Conservation (phyloP, 2,113 vertebrate genomes). For the Pleuronectes platessa region DNA sequence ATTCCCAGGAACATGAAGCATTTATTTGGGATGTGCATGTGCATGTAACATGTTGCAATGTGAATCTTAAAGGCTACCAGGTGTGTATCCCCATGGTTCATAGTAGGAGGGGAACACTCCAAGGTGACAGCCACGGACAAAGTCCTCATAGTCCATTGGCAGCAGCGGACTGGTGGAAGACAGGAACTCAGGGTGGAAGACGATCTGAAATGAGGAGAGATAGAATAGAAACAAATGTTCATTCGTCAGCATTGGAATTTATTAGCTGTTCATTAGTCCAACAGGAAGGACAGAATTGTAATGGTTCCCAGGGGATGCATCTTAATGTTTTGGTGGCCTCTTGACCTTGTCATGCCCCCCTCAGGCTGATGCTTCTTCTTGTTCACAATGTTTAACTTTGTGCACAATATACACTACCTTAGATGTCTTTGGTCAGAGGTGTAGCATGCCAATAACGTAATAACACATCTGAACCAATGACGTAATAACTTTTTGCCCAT, state of each 20-base stretch:
- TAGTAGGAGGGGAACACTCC: conserved; percentile 99
- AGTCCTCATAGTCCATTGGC: conserved; percentile 98
- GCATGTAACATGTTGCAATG: conserved; percentile 4
- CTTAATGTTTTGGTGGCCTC: background rate
- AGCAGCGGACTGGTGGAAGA: conserved; percentile 95
- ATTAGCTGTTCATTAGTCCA: background rate
- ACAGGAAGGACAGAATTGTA: background rate
- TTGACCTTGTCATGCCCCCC: background rate
- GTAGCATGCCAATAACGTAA: too few relatives aligned
- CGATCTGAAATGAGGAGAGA: conserved; percentile 80
- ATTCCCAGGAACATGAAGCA: background rate
- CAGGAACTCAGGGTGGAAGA: conserved; percentile 97
- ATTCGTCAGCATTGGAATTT: background rate
- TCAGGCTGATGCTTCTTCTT: background rate
- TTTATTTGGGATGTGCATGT: background rate
- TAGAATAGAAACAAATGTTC: background rate
- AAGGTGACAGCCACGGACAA: conserved; percentile 95
- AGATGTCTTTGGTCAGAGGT: too few relatives aligned
- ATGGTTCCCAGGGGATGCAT: too few relatives aligned
- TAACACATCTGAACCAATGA: too few relatives aligned
- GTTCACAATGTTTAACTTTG: too few relatives aligned
- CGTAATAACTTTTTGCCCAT: too few relatives aligned
- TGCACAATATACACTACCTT: too few relatives aligned
- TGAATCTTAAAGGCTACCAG: conserved; percentile 79
- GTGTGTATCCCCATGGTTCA: conserved; percentile 98